Evolutionary conservation across 2,888 invertebrate species (phyloP).

Genomic region (Synanthedon myopaeformis): DNA sequence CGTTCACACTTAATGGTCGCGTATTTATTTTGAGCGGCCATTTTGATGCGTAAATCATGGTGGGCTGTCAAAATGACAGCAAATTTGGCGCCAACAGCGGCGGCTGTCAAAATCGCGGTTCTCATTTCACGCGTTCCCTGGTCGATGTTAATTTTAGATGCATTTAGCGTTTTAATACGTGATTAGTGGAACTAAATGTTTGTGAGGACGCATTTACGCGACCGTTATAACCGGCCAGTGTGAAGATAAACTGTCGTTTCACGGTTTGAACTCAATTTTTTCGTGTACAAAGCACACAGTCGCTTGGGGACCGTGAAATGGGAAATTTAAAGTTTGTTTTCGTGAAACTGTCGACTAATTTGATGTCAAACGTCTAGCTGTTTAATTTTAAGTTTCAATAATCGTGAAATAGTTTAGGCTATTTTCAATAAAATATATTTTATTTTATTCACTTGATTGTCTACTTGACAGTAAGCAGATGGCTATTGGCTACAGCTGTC

Average conservation of each 20-base stretch:
- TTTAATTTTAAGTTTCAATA: too few species aligned
- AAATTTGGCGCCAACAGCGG: slow-evolving; percentile 47
- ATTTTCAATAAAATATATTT: neutral
- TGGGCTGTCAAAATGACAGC: slow-evolving; percentile 41
- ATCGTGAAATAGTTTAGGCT: too few species aligned
- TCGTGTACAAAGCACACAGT: slow-evolving; percentile 13
- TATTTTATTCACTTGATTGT: too few species aligned
- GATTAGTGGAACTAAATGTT: slow-evolving; percentile 33
- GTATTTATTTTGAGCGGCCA: slow-evolving; percentile 33
- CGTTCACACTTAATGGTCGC: slow-evolving; percentile 23
- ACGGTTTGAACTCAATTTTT: neutral
- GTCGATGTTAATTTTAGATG: slow-evolving; percentile 24
- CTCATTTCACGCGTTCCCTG: slow-evolving; percentile 2
- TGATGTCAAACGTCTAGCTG: neutral
- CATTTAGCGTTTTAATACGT: slow-evolving; percentile 25
- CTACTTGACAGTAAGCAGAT: too few species aligned
- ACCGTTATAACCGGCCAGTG: slow-evolving; percentile 15
- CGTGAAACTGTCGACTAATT: slow-evolving; percentile 22
- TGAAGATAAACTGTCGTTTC: neutral
- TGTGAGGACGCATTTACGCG: slow-evolving; percentile 36
- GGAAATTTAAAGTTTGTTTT: slow-evolving; percentile 3
- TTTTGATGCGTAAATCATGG: slow-evolving; percentile 44
- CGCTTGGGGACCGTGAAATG: slow-evolving; percentile 1
- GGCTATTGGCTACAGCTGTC: too few species aligned
- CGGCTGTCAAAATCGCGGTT: slow-evolving; percentile 13